These are phyloP conservation scores for Melitaea athalia DNA, from an alignment of 2,888 invertebrate species.

Conservation along the genomic window DNA sequence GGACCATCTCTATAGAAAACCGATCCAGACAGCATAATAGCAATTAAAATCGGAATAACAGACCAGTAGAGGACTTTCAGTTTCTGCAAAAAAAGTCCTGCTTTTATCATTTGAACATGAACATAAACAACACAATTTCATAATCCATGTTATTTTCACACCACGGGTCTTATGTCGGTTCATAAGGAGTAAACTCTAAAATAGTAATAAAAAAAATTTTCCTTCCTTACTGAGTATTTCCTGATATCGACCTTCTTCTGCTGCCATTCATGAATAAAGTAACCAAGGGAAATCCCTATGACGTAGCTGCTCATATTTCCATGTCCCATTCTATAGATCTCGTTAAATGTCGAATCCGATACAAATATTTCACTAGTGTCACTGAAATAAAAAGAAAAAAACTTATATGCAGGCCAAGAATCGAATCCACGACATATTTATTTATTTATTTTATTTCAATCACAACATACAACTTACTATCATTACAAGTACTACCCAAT, in stretches of 20 bases:
- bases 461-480: too few species aligned
- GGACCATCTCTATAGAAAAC: constrained; percentile 3
- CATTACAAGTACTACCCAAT: too few species aligned
- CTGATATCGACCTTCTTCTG: constrained; percentile 37
- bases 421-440: too few species aligned
- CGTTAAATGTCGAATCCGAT: constrained; percentile 47
- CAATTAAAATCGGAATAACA: not conserved
- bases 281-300: constrained; percentile 52
- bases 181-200: too few species aligned
- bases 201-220: too few species aligned
- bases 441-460: too few species aligned
- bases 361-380: constrained; percentile 37
- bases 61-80: not conserved
- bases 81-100: not conserved
- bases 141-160: too few species aligned
- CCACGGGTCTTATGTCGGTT: too few species aligned
- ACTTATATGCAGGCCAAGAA: too few species aligned
- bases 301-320: constrained; percentile 52
- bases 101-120: too few species aligned
- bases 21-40: not conserved
- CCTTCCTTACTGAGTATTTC: constrained; percentile 43
- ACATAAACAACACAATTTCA: too few species aligned
- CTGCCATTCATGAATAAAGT: constrained; percentile 49
- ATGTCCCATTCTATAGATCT: constrained; percentile 54
- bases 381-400: constrained; percentile 36